Percentiles rank a stretch among this genome's conserved stretches.
phyloP scores from a whole-genome alignment of 1,140 invertebrate species.

The Drosophila kohkoa region DNA sequence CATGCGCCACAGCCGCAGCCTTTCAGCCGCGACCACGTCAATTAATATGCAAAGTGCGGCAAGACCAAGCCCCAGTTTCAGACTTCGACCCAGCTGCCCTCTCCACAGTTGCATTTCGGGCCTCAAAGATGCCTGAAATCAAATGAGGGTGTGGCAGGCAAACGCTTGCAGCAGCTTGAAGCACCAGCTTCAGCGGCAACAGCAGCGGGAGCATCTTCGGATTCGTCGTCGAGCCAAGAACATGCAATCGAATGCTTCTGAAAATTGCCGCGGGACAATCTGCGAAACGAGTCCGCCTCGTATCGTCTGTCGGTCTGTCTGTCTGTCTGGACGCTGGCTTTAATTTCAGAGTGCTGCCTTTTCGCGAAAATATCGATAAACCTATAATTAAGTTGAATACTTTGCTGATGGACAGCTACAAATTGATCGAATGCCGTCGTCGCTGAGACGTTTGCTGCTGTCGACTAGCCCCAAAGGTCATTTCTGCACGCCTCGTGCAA shows the following conservation, averaged over 20 bases:
- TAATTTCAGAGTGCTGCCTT: constrained; percentile 62
- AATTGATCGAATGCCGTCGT: constrained; percentile 75
- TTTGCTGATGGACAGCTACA: constrained; percentile 72
- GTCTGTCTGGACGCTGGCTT: constrained; percentile 33
- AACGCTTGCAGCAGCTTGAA: constrained; percentile 58
- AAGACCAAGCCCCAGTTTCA: constrained; percentile 34
- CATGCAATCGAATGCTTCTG: constrained; percentile 77
- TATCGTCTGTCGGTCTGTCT: background rate
- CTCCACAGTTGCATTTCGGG: constrained; percentile 17
- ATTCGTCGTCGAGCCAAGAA: constrained; percentile 32
- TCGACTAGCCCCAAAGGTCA: constrained; percentile 67
- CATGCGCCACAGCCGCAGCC: constrained; percentile 62
- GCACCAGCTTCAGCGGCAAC: background rate
- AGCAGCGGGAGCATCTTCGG: constrained; percentile 10
- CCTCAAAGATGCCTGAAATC: constrained; percentile 73
- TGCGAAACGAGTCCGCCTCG: constrained; percentile 57
- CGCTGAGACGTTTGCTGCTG: background rate
- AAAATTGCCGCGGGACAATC: constrained; percentile 78
- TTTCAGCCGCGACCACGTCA: constrained; percentile 30
- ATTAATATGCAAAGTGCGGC: constrained; percentile 81
- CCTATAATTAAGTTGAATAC: constrained; percentile 81
- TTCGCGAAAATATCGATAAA: constrained; percentile 61
- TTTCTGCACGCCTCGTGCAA: constrained; percentile 50
- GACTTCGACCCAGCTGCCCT: background rate
- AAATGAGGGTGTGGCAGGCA: constrained; percentile 73